phyloP scores from a whole-genome alignment of 2,888 invertebrate genomes.

The Ornithoptera priamus region DNA sequence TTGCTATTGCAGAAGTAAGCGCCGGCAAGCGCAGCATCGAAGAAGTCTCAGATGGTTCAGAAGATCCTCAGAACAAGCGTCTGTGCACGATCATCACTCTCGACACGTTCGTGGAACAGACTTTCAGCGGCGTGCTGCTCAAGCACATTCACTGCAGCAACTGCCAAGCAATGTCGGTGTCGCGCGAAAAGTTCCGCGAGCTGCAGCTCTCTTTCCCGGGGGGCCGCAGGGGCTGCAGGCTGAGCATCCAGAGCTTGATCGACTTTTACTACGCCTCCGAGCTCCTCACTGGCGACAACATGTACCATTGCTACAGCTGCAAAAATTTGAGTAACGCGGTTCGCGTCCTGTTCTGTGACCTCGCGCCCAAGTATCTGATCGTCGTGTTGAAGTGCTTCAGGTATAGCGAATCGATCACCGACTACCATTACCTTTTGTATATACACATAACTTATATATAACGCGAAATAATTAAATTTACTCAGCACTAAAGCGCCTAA shows the following conservation, averaged over 20 bases:
- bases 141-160: constrained; percentile 87
- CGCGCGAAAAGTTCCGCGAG: constrained; percentile 89
- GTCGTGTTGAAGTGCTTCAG: constrained; percentile 89
- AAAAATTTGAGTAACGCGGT: constrained; percentile 88
- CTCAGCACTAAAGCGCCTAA: no score
- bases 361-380: constrained; percentile 88
- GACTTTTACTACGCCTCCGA: constrained; percentile 90
- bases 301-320: constrained; percentile 89
- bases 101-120: constrained; percentile 80
- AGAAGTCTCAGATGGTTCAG: background rate
- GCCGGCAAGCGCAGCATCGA: constrained; percentile 35
- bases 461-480: no score
- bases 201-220: constrained; percentile 88
- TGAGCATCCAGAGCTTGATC: constrained; percentile 87
- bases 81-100: background rate
- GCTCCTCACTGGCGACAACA: constrained; percentile 88
- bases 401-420: constrained; percentile 44
- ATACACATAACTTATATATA: no score
- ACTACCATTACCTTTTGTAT: no score
- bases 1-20: background rate
- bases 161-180: constrained; percentile 86
- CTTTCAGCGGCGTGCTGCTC: constrained; percentile 88
- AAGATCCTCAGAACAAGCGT: constrained; percentile 49
- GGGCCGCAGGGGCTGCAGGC: constrained; percentile 62
- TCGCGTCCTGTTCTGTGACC: constrained; percentile 78